Evolutionary conservation across 2,113 vertebrate species (phyloP).

Genomic region (Rhegmatorhina hoffmannsi): DNA sequence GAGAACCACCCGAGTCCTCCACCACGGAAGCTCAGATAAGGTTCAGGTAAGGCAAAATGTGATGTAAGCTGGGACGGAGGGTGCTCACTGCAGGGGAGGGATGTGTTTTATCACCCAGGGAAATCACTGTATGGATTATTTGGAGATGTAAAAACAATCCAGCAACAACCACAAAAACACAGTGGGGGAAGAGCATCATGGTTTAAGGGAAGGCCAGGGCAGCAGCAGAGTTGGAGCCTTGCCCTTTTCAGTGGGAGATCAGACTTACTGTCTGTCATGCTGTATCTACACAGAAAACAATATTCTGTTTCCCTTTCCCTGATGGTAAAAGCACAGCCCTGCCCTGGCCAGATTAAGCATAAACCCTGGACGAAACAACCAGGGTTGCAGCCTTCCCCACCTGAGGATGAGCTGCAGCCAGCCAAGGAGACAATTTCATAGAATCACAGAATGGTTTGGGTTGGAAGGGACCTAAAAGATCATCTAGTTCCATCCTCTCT

Average conservation of each 20-base stretch:
- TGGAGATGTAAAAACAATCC: background rate
- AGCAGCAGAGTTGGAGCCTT: background rate
- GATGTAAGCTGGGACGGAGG: accelerated
- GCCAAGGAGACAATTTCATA: background rate
- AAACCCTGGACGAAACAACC: background rate
- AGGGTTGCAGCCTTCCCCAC: background rate
- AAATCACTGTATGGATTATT: background rate
- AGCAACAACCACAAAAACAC: background rate
- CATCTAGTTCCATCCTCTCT: background rate
- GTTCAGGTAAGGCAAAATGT: background rate
- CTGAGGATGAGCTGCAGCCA: background rate
- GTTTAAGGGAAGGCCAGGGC: background rate
- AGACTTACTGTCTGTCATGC: background rate
- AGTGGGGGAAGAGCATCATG: background rate
- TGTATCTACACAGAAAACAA: background rate
- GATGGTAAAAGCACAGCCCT: background rate
- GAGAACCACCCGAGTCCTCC: background rate
- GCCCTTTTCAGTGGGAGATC: accelerated
- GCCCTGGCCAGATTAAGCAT: background rate
- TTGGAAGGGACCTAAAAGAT: background rate
- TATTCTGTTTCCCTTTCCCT: background rate
- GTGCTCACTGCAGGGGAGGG: background rate
- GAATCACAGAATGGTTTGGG: background rate
- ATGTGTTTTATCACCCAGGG: background rate
- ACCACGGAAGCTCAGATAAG: background rate